Evolutionary conservation across 1,140 invertebrate genomes (phyloP).

Genomic region (Lasaia peninsularis): DNA sequence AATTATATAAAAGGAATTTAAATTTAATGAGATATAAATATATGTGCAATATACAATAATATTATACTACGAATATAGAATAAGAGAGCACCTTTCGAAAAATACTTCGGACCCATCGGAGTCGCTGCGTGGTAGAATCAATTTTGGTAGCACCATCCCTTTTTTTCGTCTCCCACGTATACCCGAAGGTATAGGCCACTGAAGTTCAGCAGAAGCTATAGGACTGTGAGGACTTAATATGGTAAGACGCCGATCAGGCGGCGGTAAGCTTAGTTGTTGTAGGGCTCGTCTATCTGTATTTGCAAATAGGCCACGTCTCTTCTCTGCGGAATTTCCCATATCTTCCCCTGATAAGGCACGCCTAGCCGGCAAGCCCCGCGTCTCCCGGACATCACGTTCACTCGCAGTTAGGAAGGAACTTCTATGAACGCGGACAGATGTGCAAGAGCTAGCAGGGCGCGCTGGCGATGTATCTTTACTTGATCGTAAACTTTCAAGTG

Average conservation of each 20-base stretch:
- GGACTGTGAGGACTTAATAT: slow-evolving; percentile 87
- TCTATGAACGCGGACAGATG: slow-evolving; percentile 60
- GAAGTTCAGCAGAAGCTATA: slow-evolving; percentile 78
- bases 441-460: slow-evolving; percentile 67
- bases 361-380: slow-evolving; percentile 78
- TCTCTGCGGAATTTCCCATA: slow-evolving; percentile 79
- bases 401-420: slow-evolving; percentile 81
- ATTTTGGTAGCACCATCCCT: slow-evolving; percentile 85
- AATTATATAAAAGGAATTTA: background rate
- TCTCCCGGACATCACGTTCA: slow-evolving; percentile 80
- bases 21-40: slow-evolving; percentile 1
- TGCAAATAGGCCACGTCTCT: slow-evolving; percentile 81
- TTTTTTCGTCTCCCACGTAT: slow-evolving; percentile 83
- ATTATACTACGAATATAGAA: slow-evolving; percentile 15
- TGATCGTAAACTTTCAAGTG: slow-evolving; percentile 83
- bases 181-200: slow-evolving; percentile 79
- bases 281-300: slow-evolving; percentile 79
- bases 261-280: slow-evolving; percentile 83
- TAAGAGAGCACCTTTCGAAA: slow-evolving; percentile 73
- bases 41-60: slow-evolving; percentile 1
- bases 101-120: slow-evolving; percentile 81
- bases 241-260: slow-evolving; percentile 81
- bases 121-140: slow-evolving; percentile 85
- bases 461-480: slow-evolving; percentile 72
- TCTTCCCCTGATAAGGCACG: slow-evolving; percentile 80